Base-by-base conservation (phyloP, 2,888 invertebrate species). In the Myopa testacea region DNA sequence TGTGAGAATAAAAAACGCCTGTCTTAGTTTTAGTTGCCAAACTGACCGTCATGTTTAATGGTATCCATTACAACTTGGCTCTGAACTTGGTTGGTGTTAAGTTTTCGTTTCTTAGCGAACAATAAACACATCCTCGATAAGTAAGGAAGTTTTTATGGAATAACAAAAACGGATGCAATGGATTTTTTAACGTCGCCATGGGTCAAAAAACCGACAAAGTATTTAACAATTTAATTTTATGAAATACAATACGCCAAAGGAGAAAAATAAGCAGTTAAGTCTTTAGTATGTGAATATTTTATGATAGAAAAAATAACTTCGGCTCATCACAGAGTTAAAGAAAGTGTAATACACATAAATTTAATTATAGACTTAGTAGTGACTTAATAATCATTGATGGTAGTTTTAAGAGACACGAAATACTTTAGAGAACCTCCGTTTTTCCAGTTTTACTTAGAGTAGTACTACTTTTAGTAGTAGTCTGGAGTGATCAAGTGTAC, bases 51-150 rank as follows among this genome's bases (percentile, higher is more conserved):
- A 69, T 52, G 19, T 10, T 19, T 72, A 60, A 26, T 45, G 62
- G 60, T 72, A 72, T 72, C 72, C 38, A 72, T 72, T 72, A 72
- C 72, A 38, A 72, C 45, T 72, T 72, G 40, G 62, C 62, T 72
- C 34, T 10, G 7, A 26, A 4, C 37, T 19, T 70, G 55, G 4
- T 55, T 14, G 14, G 55, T 70, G 10, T 70, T 55, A n/a, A 70
- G 34, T 70, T 52, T 55, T 14, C 38, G 19, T 69, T 6, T 52
- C 6, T 19, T 50, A 50, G 45, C 69, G 26, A 69, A 69, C 40
- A 52, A 8, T 26, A 14, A 63, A 26, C 50, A 69, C 38, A 45
- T 0, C 19, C 8, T 5, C 19, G 12, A 19, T 50, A n/a, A 52
- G 4, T 45, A 4, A 19, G 50, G 14, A 26, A 69, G 45, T 69